These are phyloP conservation scores for Ridgeia piscesae DNA, from an alignment of 1,140 invertebrate genomes.

Conservation along the genomic window DNA sequence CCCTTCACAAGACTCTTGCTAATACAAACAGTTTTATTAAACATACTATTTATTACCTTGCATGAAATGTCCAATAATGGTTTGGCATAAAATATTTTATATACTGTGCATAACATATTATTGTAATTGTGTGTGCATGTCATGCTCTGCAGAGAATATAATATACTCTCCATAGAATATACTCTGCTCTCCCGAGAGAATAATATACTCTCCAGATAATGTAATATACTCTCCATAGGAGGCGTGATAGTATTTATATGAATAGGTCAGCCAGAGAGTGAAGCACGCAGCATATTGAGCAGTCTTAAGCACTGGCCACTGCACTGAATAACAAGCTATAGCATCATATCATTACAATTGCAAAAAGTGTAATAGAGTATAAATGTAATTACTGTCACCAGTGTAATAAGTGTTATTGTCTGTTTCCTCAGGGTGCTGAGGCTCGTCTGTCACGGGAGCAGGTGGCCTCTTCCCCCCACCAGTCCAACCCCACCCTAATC, in stretches of 20 bases:
- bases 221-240: no score
- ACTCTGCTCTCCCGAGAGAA: no score
- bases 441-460: background rate
- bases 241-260: no score
- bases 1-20: background rate
- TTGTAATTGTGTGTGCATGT: background rate
- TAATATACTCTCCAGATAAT: no score
- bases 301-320: no score
- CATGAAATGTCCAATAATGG: no score
- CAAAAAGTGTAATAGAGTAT: background rate
- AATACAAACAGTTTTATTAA: no score
- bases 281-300: background rate
- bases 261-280: no score
- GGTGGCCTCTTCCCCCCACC: background rate
- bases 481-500: constrained; percentile 9
- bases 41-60: no score
- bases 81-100: no score
- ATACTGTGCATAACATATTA: background rate
- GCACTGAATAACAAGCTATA: background rate
- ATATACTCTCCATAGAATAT: no score
- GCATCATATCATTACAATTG: background rate
- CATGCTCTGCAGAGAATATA: no score
- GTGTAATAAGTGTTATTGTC: background rate
- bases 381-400: background rate
- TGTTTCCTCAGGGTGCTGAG: background rate